These are phyloP conservation scores for Myocastor coypus DNA, from an alignment of 2,113 vertebrate species.

Conservation along the genomic window DNA sequence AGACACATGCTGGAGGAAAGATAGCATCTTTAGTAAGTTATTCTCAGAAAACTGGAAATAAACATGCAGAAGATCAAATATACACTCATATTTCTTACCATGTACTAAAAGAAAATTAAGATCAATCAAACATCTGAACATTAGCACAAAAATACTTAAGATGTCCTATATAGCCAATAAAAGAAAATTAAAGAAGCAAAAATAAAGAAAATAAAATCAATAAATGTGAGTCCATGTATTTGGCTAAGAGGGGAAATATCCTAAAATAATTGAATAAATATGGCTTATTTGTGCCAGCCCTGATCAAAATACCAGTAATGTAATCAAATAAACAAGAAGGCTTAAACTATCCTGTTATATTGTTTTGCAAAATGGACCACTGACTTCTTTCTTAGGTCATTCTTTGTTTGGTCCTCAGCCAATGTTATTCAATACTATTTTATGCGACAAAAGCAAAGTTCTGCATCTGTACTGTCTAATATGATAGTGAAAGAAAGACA, in stretches of 20 bases:
- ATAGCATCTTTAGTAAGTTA: no score
- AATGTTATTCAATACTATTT: background rate
- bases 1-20: no score
- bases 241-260: background rate
- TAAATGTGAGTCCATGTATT: background rate
- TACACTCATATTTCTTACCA: no score
- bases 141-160: background rate
- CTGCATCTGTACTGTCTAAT: background rate
- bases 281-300: background rate
- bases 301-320: background rate
- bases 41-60: no score
- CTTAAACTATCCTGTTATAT: background rate
- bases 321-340: background rate
- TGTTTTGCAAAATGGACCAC: background rate
- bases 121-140: no score
- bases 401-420: background rate
- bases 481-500: background rate
- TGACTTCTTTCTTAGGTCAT: background rate
- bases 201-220: background rate
- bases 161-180: background rate
- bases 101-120: no score
- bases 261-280: constrained; percentile 9
- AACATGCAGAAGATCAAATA: no score
- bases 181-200: background rate
- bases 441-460: background rate